Base-by-base conservation (phyloP, 2,888 invertebrate species). In the Periphyllus acericola region DNA sequence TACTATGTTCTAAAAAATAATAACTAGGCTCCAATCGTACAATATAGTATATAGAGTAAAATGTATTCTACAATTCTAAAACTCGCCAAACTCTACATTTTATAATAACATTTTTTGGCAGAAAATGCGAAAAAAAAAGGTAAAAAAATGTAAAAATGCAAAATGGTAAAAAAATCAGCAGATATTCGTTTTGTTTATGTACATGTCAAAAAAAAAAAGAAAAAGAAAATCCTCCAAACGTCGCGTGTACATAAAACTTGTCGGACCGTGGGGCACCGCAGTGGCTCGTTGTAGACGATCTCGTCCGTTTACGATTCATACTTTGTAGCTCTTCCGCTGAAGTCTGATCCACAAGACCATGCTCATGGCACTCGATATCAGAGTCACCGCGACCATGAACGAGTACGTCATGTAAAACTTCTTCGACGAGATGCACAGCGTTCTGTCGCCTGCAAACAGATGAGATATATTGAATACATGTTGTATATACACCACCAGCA, bases 391-490 rank as follows among this genome's bases (percentile, higher is more conserved):
- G 36, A 87, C 81, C 87, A 87, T 87, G 55, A 87, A 87, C 34
- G 87, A 87, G 60, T 87, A 87, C n/a, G 87, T 87, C 60, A 87
- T 55, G 32, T 87, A 87, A 34, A 87, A 87, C 32, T 87, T 87
- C 40, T 72, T 87, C 32, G 87, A 87, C 34, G 87, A 87, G 8
- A 87, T 72, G 60, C 87, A 87, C 32, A 87, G 17, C 29, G 81
- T 87, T n/a, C 87, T 81, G 14, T 87, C 87, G 0, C 80, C 87
- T 87, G 80, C 11, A 46, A 34, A 76, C 21, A 40, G 19, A 82
- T 2, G 0, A n/a, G 32, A 60, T 3, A 55, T 14, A n/a, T 9
- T 36, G 21, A 25, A 71, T 14, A 9, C 14, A 17, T 71, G 5
- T 46, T 46, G 46, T 46, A n/a, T n/a, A n/a, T n/a, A 46, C 46